Conservation (phyloP, 2,888 invertebrate genomes). For the Germaria angustata region DNA sequence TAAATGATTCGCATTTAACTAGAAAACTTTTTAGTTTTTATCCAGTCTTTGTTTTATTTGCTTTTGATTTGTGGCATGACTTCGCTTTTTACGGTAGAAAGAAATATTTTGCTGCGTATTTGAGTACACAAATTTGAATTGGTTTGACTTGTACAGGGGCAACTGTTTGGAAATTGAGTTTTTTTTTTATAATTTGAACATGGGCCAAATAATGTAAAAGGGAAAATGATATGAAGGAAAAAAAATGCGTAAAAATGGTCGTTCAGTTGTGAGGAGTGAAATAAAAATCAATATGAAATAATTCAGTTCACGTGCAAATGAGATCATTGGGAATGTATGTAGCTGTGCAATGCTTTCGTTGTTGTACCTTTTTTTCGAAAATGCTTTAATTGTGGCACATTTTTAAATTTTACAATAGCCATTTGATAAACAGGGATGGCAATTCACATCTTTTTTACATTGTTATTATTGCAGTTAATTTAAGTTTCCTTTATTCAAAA, state of each 20-base stretch:
- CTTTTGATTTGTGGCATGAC: neutral
- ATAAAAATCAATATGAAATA: conserved; percentile 2
- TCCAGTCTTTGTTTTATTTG: neutral
- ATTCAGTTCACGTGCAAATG: neutral
- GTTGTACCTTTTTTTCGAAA: no score
- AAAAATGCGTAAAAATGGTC: neutral
- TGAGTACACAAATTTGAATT: neutral
- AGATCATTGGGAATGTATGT: neutral
- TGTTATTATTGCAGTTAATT: no score
- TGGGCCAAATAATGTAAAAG: conserved; percentile 14
- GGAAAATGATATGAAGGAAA: neutral
- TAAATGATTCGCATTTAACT: conserved; percentile 16
- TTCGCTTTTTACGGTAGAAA: neutral
- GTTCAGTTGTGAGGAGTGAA: neutral
- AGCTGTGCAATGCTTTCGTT: no score
- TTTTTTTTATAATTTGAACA: conserved; percentile 9
- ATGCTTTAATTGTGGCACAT: no score
- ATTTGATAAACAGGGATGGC: no score
- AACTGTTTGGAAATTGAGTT: neutral
- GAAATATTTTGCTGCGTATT: neutral
- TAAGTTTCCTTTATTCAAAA: no score
- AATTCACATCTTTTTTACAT: no score
- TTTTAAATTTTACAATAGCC: no score
- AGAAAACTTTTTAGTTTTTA: neutral
- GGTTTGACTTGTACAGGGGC: neutral